Conservation (phyloP, 2,113 vertebrate genomes). For the Saimiri boliviensis region DNA sequence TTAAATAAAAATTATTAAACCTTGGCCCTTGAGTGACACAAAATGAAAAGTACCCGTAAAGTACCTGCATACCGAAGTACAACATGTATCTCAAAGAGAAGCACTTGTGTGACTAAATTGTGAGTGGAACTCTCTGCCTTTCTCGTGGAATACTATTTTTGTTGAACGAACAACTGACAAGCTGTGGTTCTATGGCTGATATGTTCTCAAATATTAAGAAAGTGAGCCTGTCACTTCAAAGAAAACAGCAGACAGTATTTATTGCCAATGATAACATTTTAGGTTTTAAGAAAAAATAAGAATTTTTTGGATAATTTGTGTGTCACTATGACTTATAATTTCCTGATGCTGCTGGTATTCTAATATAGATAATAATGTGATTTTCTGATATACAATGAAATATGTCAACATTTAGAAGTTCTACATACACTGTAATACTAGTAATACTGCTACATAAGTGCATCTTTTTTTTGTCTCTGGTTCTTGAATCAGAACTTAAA, state of each 20-base stretch:
- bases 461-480: not conserved
- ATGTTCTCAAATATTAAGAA: not conserved
- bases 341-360: not conserved
- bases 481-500: not conserved
- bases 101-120: rapidly evolving
- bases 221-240: not conserved
- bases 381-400: too few relatives aligned
- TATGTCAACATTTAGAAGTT: not conserved
- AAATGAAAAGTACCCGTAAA: too few relatives aligned
- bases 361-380: not conserved
- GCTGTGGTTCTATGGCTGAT: not conserved
- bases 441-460: not conserved
- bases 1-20: not conserved
- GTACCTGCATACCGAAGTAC: rapidly evolving
- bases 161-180: not conserved
- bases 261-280: not conserved
- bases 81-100: not conserved
- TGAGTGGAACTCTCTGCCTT: not conserved
- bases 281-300: not conserved
- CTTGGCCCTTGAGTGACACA: not conserved
- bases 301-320: not conserved
- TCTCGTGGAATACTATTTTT: too few relatives aligned
- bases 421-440: not conserved
- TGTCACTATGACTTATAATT: not conserved
- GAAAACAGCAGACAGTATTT: not conserved